Conservation (phyloP, 2,888 invertebrate genomes). For the Anoncus sp. region DNA sequence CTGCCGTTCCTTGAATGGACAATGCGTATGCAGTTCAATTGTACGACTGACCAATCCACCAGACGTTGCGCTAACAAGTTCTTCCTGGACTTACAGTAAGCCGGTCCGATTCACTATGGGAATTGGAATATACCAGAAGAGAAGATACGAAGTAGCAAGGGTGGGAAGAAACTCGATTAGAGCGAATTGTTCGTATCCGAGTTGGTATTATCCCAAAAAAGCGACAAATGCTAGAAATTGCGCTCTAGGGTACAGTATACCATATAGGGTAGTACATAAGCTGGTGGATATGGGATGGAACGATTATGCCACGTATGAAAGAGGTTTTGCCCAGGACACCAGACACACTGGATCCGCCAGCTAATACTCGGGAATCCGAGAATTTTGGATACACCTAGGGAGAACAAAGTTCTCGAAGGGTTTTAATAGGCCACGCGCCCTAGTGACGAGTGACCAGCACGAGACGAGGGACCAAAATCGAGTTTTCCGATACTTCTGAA, state of each 20-base stretch:
- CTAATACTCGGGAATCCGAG: conserved; percentile 36
- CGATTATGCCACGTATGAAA: conserved; percentile 61
- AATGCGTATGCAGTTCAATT: background rate
- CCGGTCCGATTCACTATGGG: background rate
- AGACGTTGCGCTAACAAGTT: background rate
- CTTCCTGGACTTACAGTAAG: conserved; percentile 2
- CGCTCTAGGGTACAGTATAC: conserved; percentile 44
- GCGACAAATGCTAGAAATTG: conserved; percentile 65
- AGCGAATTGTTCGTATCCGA: conserved; percentile 59
- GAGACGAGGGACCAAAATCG: conserved; percentile 53
- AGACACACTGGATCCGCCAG: conserved; percentile 22
- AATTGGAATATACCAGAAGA: conserved; percentile 6
- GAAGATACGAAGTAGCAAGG: conserved; percentile 2
- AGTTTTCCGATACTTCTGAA: conserved; percentile 36
- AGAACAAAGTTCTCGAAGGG: conserved; percentile 44
- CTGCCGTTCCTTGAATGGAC: background rate
- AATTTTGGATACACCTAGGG: conserved; percentile 24
- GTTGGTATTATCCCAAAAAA: conserved; percentile 50
- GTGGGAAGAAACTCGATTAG: conserved; percentile 58
- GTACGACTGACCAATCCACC: background rate
- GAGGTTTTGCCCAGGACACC: conserved; percentile 33
- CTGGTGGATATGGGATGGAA: conserved; percentile 30
- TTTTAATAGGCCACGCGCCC: conserved; percentile 50
- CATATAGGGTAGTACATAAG: conserved; percentile 28
- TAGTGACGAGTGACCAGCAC: conserved; percentile 53